These are phyloP conservation scores for Sorex maritimensis DNA, from an alignment of 2,797 vertebrate species.

Conservation along the genomic window DNA sequence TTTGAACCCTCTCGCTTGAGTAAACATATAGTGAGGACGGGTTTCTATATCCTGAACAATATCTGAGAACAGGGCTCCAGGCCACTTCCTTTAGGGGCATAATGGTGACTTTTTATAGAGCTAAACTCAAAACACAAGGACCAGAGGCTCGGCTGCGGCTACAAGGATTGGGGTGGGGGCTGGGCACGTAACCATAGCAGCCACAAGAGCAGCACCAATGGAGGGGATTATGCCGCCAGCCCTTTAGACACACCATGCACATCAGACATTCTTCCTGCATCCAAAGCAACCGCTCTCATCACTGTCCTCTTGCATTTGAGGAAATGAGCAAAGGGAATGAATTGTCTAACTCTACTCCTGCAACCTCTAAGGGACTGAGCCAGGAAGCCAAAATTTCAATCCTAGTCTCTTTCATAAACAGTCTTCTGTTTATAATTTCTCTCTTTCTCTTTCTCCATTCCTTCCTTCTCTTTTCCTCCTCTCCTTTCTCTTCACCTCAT, in stretches of 20 bases:
- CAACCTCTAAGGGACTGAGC: conserved; percentile 17
- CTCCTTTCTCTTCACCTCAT: neutral
- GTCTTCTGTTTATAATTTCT: neutral
- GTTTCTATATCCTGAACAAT: conserved; percentile 58
- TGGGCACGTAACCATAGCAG: conserved; percentile 30
- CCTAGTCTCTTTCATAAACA: neutral
- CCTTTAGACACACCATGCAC: neutral
- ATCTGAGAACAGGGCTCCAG: conserved; percentile 59
- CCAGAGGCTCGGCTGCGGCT: conserved; percentile 57
- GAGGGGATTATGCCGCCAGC: neutral
- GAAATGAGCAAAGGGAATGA: conserved; percentile 39
- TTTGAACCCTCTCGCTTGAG: conserved; percentile 65
- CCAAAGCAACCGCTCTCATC: neutral
- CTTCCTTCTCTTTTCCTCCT: neutral
- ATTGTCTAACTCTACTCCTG: conserved; percentile 44
- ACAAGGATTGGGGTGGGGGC: fast-evolving
- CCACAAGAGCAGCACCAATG: neutral
- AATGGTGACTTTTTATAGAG: conserved; percentile 66
- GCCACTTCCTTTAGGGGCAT: conserved; percentile 77
- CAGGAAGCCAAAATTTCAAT: conserved; percentile 39
- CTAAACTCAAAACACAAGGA: conserved; percentile 59
- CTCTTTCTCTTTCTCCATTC: neutral
- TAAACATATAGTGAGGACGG: conserved; percentile 50
- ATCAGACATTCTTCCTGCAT: neutral
- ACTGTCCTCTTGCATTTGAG: neutral